Percentiles rank a stretch among this genome's conserved stretches.
Conservation (phyloP, 2,888 invertebrate genomes). For the Eupsilia transversa region DNA sequence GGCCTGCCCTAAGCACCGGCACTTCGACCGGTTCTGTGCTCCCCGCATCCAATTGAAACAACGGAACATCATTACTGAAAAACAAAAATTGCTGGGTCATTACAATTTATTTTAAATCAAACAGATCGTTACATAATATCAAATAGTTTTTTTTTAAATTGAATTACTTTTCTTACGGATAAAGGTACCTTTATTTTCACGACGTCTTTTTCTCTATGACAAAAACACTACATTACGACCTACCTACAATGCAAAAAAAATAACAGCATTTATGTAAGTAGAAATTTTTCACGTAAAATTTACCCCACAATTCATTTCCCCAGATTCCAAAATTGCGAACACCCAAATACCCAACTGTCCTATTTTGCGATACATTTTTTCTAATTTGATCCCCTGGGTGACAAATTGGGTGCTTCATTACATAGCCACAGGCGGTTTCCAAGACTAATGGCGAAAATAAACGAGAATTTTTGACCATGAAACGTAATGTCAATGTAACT, state of each 20-base stretch:
- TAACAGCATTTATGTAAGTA: not conserved
- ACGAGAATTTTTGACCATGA: constrained; percentile 54
- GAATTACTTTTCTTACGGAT: not conserved
- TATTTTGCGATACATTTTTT: constrained; percentile 44
- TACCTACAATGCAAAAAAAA: not conserved
- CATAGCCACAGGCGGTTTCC: constrained; percentile 38
- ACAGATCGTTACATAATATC: too few species aligned
- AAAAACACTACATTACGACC: not conserved
- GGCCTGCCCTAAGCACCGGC: too few species aligned
- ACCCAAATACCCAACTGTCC: constrained; percentile 10
- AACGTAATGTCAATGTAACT: constrained; percentile 36
- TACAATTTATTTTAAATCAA: too few species aligned
- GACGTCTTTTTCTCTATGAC: not conserved
- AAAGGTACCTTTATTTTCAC: not conserved
- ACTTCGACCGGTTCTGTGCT: too few species aligned
- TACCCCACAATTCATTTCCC: not conserved
- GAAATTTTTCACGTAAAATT: not conserved
- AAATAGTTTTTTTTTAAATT: too few species aligned
- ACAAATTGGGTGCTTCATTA: constrained; percentile 65
- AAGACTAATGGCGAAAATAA: constrained; percentile 62
- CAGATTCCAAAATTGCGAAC: constrained; percentile 1
- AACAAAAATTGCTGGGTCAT: too few species aligned
- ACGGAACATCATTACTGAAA: too few species aligned
- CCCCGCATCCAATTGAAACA: too few species aligned
- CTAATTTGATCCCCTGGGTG: constrained; percentile 46